Conservation (phyloP, 2,797 vertebrate genomes). For the Naso thynnoides region DNA sequence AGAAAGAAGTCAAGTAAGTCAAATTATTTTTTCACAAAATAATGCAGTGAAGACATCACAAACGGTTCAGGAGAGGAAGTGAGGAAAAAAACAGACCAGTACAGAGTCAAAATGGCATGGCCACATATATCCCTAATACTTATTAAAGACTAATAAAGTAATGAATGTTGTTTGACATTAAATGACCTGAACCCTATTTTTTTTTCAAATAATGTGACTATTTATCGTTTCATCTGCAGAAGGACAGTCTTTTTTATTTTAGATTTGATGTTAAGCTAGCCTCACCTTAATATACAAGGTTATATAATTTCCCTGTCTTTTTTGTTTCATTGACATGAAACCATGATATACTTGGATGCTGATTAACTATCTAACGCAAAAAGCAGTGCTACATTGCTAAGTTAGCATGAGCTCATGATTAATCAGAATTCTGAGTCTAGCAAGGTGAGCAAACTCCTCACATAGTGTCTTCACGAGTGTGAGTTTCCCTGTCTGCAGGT, state of each 20-base stretch:
- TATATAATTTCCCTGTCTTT: constrained; percentile 31
- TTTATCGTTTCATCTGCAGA: constrained; percentile 32
- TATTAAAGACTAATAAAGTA: constrained; percentile 9
- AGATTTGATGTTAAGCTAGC: constrained; percentile 39
- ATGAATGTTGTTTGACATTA: constrained; percentile 6
- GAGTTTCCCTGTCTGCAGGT: too few species aligned
- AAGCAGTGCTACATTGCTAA: background rate
- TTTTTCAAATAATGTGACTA: constrained; percentile 41
- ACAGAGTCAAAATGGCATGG: background rate
- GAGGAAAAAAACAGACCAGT: constrained; percentile 11
- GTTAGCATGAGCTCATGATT: too few species aligned
- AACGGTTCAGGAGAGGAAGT: background rate
- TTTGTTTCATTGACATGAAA: constrained; percentile 47
- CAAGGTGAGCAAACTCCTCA: too few species aligned
- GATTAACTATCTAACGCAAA: constrained; percentile 51
- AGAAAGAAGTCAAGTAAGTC: too few species aligned
- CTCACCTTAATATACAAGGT: constrained; percentile 39
- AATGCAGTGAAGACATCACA: background rate
- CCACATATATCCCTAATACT: constrained; percentile 15
- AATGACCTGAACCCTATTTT: constrained; percentile 3
- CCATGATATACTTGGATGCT: constrained; percentile 40
- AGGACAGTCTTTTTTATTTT: constrained; percentile 25
- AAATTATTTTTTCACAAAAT: background rate
- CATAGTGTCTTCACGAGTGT: too few species aligned
- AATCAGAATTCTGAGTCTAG: too few species aligned